These are phyloP conservation scores for Atlantisia rogersi DNA, from an alignment of 2,113 vertebrate genomes.

Conservation along the genomic window DNA sequence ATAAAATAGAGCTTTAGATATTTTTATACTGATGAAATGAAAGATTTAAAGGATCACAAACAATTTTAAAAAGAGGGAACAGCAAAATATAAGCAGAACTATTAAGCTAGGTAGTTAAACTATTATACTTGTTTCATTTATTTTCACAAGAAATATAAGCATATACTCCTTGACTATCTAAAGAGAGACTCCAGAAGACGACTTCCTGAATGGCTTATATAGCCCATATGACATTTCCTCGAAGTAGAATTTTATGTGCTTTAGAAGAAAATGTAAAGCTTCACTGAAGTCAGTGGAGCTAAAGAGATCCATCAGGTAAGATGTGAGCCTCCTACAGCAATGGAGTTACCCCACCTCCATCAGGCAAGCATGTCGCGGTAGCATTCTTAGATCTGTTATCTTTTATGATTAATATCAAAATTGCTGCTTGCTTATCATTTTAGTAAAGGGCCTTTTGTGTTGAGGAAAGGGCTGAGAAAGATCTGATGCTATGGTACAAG, in stretches of 20 bases:
- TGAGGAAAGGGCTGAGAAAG: not conserved
- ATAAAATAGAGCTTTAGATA: conserved; percentile 42
- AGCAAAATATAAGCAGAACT: not conserved
- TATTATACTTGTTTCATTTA: not conserved
- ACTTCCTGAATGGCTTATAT: not conserved
- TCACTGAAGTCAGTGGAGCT: not conserved
- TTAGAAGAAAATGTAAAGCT: not conserved
- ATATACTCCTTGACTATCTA: not conserved
- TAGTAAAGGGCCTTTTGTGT: not conserved
- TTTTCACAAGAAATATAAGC: not conserved
- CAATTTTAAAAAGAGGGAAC: not conserved
- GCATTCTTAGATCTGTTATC: not conserved
- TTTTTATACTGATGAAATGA: conserved; percentile 19
- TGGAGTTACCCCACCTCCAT: accelerated
- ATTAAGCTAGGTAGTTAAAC: conserved; percentile 9
- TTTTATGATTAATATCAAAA: not conserved
- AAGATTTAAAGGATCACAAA: not conserved
- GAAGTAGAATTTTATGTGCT: not conserved
- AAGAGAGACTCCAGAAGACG: not conserved
- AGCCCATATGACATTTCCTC: not conserved
- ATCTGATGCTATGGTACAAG: not conserved
- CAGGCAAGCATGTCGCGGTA: not conserved
- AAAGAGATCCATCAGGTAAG: not conserved
- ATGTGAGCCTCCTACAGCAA: not conserved
- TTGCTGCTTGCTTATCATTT: not conserved